Base-by-base conservation (phyloP, 2,113 vertebrate genomes). In the Silurus meridionalis region DNA sequence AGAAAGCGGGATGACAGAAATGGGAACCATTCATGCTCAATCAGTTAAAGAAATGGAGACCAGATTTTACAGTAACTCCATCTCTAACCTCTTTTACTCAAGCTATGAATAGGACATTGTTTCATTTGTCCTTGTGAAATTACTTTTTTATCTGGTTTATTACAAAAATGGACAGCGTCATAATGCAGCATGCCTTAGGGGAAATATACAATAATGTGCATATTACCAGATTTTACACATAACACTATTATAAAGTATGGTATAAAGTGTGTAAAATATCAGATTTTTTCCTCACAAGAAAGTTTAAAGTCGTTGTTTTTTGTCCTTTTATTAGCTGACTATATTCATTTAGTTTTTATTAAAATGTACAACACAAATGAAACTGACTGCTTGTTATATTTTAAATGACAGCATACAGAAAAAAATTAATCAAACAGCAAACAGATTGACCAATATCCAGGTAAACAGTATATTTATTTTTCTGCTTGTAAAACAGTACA, bases 11-110 rank as follows among this genome's bases (percentile, higher is more conserved):
- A 60, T 50, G 46, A 86, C 80, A 78, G 19, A 63, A 55, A 61
- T 63, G 58, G 82, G 25, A 89, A 87, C 69, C 69, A 83, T 25
- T 19, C 79, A 78, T 53, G 21, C 84, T 80, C 66, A 81, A 83
- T 88, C 75, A 89, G 53, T 85, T 75, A 87, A 10, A 82, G 69
- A 88, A 91, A 90, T 5, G 69, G 90, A 79, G 82, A 86, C 46
- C 87, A 89, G 90, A 90, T 88, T 90, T 58, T 75, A 81, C 63
- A 61, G 80, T 17, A 78, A 85, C 78, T 80, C 1, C 53, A 19
- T 28, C 0, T 8, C 6, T 61, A 17, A 53, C 60, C 37, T 37
- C 37, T 37, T 37, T 37, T 37, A 0, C 37, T 37, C 37, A 61
- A 46, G 6, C 80, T 57, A 46, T 69, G 79, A 88, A 61, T 74